Base-by-base conservation (phyloP, 2,888 invertebrate genomes). In the Pollenia labialis region DNA sequence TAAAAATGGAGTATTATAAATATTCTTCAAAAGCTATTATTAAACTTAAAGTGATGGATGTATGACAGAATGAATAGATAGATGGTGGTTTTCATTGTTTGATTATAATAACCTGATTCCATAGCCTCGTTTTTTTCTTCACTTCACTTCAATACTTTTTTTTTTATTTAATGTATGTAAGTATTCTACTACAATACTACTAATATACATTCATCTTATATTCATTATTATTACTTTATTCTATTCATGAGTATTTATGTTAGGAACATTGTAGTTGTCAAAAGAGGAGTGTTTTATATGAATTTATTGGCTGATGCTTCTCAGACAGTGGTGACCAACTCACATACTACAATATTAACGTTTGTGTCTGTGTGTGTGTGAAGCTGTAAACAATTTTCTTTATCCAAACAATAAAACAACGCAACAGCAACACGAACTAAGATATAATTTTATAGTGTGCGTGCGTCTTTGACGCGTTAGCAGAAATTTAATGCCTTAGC, bases 101-200 rank as follows among this genome's bases (percentile, higher is more conserved):
- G 50, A 54, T 66, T 56, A 66, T 48, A 74, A 64, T 86, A 86
- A 83, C 86, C 86, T 80, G 71, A 83, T 83, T 86, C 72, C 52
- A 32, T 86, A 80, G 79, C 86, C 86, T 86, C 64, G 50, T 77
- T 85, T 82, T 66, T 40, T 7, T 81, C 52, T 12, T 69, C 52
- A 16, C 40, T 44, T 32, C 32, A 32, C 1, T 58, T 68, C n/a
- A 32, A 1, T 58, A 60, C n/a, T 23, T 71, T 54, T 52, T 48
- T 16, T 52, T 50, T 42, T 56, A 56, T 46, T 71, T 32, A 50
- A 9, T 58, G 16, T 69, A 12, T 14, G 44, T 16, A 52, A 64
- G 14, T 52, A 68, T 75, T 80, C 42, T 68, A 12, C n/a, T 54
- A 58, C 3, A 58, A n/a, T n/a, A 23, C 44, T 48, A 56, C 4